Base-by-base conservation (phyloP, 2,888 invertebrate species). In the Drosophila quinaria region DNA sequence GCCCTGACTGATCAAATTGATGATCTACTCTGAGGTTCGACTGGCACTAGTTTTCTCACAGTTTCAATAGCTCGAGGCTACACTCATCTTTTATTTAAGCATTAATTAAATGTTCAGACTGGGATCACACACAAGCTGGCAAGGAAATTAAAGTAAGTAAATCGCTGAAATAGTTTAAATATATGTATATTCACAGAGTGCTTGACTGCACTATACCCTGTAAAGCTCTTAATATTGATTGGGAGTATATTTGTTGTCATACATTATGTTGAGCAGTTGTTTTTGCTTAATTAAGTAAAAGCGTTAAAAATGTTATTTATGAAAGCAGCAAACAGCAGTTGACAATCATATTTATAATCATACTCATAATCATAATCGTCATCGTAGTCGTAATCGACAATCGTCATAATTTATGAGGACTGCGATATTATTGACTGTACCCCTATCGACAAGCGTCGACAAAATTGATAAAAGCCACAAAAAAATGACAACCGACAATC, bases 391-490 rank as follows among this genome's bases (percentile, higher is more conserved):
- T 56, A 74, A 61, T 68, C 69, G 67, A 66, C 84, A 84, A 49
- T 84, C 78, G 80, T 82, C 80, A 85, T 84, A 82, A 87, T 82
- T 84, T 84, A 84, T 85, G 79, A 51, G 66, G 56, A 63, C 72
- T 75, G 63, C 67, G 19, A 29, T 29, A 29, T 42, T 56, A 56
- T 42, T 71, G 56, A 22, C 35, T 35, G 46, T 31, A n/a, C 35
- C 52, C 61, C 68, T 54, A 74, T 51, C 65, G 65, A 82, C 79
- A 74, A 79, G 58, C 58, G 68, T 61, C 80, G 64, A 72, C 72
- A 70, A 72, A 80, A 79, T 70, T 87, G 88, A 87, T 85, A 87
- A 83, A 82, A 81, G 68, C 83, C 74, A 81, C 80, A 81, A 75
- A 74, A 75, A 74, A 72, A 64, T 52, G 60, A 64, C 69, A 72